Evolutionary conservation across 1,140 invertebrate genomes (phyloP).

Genomic region (Drosophila pruinosa): DNA sequence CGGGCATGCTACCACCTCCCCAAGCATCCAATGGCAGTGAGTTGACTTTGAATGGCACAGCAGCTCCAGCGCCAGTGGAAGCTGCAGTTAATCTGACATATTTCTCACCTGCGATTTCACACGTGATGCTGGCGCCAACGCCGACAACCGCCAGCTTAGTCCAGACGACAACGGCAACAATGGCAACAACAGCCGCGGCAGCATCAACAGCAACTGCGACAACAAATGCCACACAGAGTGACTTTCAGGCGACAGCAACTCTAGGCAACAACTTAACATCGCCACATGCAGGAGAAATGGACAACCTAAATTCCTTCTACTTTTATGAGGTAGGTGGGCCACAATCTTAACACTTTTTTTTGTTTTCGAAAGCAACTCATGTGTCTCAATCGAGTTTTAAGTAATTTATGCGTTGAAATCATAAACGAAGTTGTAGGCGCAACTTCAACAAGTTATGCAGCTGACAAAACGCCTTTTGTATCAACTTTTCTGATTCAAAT

Average conservation of each 20-base stretch:
- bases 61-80: slow-evolving; percentile 8
- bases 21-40: slow-evolving; percentile 46
- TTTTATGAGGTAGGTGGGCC: slow-evolving; percentile 70
- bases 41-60: slow-evolving; percentile 19
- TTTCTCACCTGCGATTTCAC: slow-evolving; percentile 74
- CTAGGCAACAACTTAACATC: slow-evolving; percentile 36
- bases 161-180: slow-evolving; percentile 53
- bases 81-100: slow-evolving; percentile 68
- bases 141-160: slow-evolving; percentile 27
- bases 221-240: slow-evolving; percentile 32
- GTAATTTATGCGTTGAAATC: slow-evolving; percentile 54
- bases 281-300: slow-evolving; percentile 51
- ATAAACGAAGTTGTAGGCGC: neutral
- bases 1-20: slow-evolving; percentile 7
- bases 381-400: neutral
- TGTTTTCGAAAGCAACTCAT: slow-evolving; percentile 2
- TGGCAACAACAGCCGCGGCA: slow-evolving; percentile 22
- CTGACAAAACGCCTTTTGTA: slow-evolving; percentile 13
- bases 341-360: neutral
- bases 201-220: slow-evolving; percentile 15
- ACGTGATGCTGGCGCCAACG: slow-evolving; percentile 67
- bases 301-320: slow-evolving; percentile 77
- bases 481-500: slow-evolving; percentile 23
- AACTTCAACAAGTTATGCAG: slow-evolving; percentile 12
- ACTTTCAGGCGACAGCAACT: slow-evolving; percentile 42